Percentiles rank a stretch among this genome's conserved stretches.
These are phyloP conservation scores for Cyanocitta stelleri DNA, from an alignment of 2,113 vertebrate genomes.

Conservation along the genomic window DNA sequence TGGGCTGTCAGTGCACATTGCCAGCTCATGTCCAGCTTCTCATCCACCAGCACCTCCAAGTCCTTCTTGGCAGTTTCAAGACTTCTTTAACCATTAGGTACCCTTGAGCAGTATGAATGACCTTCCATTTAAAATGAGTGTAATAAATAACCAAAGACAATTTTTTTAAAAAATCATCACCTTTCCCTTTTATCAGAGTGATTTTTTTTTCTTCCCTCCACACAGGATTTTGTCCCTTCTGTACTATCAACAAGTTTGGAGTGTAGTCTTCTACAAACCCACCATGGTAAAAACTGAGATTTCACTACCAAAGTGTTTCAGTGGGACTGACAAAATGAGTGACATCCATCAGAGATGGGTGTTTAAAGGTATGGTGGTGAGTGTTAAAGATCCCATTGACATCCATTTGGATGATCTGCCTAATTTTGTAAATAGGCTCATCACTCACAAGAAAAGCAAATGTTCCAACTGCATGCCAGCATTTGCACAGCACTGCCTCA, in stretches of 20 bases:
- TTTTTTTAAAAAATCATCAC: accelerated
- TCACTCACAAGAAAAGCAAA: not conserved
- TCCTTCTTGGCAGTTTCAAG: not conserved
- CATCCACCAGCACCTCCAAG: not conserved
- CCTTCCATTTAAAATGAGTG: not conserved
- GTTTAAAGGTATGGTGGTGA: not conserved
- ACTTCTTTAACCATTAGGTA: not conserved
- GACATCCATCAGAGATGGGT: not conserved
- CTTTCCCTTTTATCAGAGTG: not conserved
- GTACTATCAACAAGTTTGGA: not conserved
- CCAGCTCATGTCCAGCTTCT: not conserved
- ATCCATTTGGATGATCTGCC: not conserved
- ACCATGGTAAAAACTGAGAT: not conserved
- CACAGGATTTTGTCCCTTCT: not conserved
- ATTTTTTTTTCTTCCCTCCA: not conserved
- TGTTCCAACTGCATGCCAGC: not conserved
- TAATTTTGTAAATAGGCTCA: not conserved
- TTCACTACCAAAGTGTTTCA: not conserved
- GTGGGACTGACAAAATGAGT: not conserved
- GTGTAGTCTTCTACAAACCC: not conserved
- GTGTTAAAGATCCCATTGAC: not conserved
- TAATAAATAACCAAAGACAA: not conserved
- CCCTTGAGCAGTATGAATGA: not conserved
- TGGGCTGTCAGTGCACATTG: not conserved
- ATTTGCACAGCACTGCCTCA: not conserved